A percentile compares a stretch with the other conserved stretches of the same genome.
These are phyloP conservation scores for Coleophora flavipennella DNA, from an alignment of 2,888 invertebrate genomes.

Conservation along the genomic window DNA sequence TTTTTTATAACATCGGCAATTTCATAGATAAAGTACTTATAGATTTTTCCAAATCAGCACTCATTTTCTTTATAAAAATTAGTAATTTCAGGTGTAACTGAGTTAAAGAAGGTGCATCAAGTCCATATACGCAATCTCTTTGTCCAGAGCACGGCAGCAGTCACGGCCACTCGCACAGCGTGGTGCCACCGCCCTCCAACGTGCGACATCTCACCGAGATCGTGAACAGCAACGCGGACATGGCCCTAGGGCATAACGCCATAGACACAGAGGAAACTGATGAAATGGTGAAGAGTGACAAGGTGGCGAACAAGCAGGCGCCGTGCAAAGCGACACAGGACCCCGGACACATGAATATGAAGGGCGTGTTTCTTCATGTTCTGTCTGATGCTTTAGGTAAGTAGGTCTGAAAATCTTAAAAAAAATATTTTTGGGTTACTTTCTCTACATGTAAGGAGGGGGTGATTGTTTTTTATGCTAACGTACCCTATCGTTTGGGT, in stretches of 20 bases:
- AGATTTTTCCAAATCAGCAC: too few relatives aligned
- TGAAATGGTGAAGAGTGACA: slow-evolving; percentile 53
- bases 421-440: too few relatives aligned
- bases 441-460: too few relatives aligned
- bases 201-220: slow-evolving; percentile 60
- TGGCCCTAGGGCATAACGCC: slow-evolving; percentile 56
- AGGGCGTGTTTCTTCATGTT: slow-evolving; percentile 99
- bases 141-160: slow-evolving; percentile 80
- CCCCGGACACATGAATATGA: slow-evolving; percentile 96
- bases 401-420: slow-evolving; percentile 30
- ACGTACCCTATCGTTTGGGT: too few relatives aligned
- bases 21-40: too few relatives aligned
- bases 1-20: too few relatives aligned
- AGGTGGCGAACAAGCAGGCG: slow-evolving; percentile 51
- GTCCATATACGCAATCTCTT: too few relatives aligned
- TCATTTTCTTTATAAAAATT: too few relatives aligned
- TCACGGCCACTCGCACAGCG: slow-evolving; percentile 78
- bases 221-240: slow-evolving; percentile 63
- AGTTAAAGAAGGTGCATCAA: too few relatives aligned
- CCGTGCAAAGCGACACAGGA: slow-evolving; percentile 44
- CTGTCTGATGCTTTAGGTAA: slow-evolving; percentile 96
- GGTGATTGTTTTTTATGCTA: too few relatives aligned
- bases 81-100: too few relatives aligned
- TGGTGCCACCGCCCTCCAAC: slow-evolving; percentile 59
- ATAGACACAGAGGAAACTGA: slow-evolving; percentile 62